Evolutionary conservation across 1,140 invertebrate species (phyloP).

Genomic region (Scylla paramamosain): DNA sequence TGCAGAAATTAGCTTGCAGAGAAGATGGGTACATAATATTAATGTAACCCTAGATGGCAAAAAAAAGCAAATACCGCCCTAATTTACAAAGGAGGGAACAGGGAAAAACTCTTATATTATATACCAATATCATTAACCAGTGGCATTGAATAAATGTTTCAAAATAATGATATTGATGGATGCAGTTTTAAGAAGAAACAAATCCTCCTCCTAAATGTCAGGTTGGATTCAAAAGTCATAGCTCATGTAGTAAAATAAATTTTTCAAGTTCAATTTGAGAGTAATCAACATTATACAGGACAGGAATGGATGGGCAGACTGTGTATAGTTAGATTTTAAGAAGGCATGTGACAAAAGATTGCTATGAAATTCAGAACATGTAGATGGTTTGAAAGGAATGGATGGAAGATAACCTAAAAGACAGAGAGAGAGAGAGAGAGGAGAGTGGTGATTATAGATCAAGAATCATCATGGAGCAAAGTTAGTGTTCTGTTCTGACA

Average conservation of each 20-base stretch:
- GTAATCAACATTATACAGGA: not conserved
- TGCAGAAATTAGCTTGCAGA: too few species aligned
- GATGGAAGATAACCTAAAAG: too few species aligned
- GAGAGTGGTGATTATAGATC: too few species aligned
- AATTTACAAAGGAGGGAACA: not conserved
- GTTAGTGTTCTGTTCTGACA: too few species aligned
- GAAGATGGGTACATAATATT: too few species aligned
- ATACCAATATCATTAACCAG: not conserved
- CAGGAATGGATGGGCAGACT: not conserved
- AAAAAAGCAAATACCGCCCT: constrained; percentile 23
- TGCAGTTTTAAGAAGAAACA: not conserved
- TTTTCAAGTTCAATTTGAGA: not conserved
- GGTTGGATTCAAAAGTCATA: too few species aligned
- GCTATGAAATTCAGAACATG: too few species aligned
- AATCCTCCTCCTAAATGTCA: not conserved
- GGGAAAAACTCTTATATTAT: not conserved
- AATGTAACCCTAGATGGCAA: not conserved
- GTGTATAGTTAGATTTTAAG: not conserved
- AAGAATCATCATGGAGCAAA: too few species aligned
- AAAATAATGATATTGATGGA: not conserved
- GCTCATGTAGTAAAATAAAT: too few species aligned
- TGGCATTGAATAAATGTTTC: not conserved
- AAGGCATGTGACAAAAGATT: not conserved
- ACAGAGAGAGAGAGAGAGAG: too few species aligned
- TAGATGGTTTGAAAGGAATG: too few species aligned